Evolutionary conservation across 1,140 invertebrate species (phyloP).

Genomic region (Hylaeus anthracinus): DNA sequence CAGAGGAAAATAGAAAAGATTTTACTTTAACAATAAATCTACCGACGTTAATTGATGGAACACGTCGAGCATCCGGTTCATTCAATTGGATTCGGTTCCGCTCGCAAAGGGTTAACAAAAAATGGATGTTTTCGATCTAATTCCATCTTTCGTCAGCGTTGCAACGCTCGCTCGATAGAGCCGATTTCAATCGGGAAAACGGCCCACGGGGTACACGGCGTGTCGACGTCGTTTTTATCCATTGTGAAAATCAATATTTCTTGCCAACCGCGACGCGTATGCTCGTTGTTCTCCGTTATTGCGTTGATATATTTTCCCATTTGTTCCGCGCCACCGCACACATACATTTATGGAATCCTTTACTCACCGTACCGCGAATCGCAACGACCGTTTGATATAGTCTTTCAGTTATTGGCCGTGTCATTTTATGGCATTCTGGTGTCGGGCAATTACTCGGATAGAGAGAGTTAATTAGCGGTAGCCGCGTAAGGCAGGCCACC

Average conservation of each 20-base stretch:
- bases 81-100: no score
- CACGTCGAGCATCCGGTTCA: no score
- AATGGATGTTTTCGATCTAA: neutral
- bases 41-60: no score
- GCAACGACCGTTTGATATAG: constrained; percentile 16
- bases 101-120: no score
- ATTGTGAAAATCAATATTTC: neutral
- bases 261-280: constrained; percentile 4
- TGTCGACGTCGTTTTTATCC: neutral
- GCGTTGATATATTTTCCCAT: constrained; percentile 9
- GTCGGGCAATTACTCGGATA: constrained; percentile 24
- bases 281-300: constrained; percentile 17
- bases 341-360: constrained; percentile 2
- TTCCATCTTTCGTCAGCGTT: neutral
- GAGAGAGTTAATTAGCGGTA: constrained; percentile 17
- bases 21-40: no score
- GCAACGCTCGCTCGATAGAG: neutral
- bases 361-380: constrained; percentile 10
- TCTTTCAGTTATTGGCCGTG: constrained; percentile 18
- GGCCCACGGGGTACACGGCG: neutral
- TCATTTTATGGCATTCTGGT: constrained; percentile 21
- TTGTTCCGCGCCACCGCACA: constrained; percentile 25
- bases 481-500: neutral
- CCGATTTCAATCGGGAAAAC: neutral
- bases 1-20: no score